Conservation (phyloP, 2,888 invertebrate species). For the Ellobium chinense region DNA sequence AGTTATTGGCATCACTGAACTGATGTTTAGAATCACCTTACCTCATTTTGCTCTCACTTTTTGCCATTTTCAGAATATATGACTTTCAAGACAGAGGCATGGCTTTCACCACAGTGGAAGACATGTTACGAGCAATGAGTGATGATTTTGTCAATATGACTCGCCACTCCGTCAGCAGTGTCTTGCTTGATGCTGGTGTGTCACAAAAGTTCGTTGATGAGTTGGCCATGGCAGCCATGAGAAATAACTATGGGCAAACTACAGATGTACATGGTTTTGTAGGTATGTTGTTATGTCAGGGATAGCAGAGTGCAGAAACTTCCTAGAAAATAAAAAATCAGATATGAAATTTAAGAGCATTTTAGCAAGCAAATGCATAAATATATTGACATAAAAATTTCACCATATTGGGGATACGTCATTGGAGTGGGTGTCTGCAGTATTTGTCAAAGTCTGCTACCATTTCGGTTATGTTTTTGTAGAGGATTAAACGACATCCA, state of each 20-base stretch:
- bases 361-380: neutral
- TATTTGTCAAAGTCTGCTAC: no score
- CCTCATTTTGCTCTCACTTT: no score
- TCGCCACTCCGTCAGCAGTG: conserved; percentile 61
- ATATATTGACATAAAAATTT: neutral
- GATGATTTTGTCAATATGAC: conserved; percentile 80
- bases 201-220: conserved; percentile 81
- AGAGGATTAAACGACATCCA: no score
- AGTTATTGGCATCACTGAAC: no score
- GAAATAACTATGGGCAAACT: conserved; percentile 84
- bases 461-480: no score
- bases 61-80: conserved; percentile 83
- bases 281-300: conserved; percentile 81
- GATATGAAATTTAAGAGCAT: neutral
- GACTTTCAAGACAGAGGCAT: conserved; percentile 80
- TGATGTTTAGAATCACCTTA: no score
- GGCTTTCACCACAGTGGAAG: conserved; percentile 81
- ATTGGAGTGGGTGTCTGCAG: no score
- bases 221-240: conserved; percentile 81
- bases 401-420: neutral
- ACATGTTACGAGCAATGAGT: conserved; percentile 82
- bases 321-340: neutral
- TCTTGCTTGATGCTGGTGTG: conserved; percentile 79
- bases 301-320: neutral
- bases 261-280: conserved; percentile 82